Conservation (phyloP, 1,140 invertebrate genomes). For the Protaetia brevitarsis region DNA sequence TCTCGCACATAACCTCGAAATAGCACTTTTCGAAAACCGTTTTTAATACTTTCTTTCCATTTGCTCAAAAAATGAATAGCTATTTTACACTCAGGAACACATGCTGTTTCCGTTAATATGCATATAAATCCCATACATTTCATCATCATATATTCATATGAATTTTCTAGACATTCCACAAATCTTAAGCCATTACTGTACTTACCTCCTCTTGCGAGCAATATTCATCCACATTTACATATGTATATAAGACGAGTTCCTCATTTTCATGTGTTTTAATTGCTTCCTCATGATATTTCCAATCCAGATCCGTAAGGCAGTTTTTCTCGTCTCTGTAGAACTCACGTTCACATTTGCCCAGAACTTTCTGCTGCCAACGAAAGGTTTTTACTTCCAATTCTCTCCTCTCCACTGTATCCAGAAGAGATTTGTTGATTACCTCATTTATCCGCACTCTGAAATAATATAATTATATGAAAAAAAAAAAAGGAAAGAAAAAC, state of each 20-base stretch:
- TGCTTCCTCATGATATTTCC: conserved; percentile 37
- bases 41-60: too few species aligned
- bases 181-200: too few species aligned
- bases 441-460: conserved; percentile 30
- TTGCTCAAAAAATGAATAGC: too few species aligned
- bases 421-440: conserved; percentile 1
- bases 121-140: too few species aligned
- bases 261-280: conserved; percentile 24
- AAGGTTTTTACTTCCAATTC: conserved; percentile 33
- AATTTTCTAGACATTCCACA: too few species aligned
- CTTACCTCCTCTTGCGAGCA: conserved; percentile 12
- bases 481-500: too few species aligned
- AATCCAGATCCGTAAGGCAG: conserved; percentile 42
- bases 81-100: too few species aligned
- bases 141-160: too few species aligned
- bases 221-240: conserved; percentile 36
- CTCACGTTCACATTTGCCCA: conserved; percentile 37
- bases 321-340: conserved; percentile 39
- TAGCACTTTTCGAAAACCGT: too few species aligned
- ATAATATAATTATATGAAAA: not conserved
- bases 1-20: too few species aligned
- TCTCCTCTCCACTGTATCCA: conserved; percentile 11
- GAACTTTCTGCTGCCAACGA: conserved; percentile 44
- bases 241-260: conserved; percentile 36
- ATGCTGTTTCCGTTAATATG: too few species aligned